Evolutionary conservation across 2,888 invertebrate genomes (phyloP).

Genomic region (Argyresthia goedartella): DNA sequence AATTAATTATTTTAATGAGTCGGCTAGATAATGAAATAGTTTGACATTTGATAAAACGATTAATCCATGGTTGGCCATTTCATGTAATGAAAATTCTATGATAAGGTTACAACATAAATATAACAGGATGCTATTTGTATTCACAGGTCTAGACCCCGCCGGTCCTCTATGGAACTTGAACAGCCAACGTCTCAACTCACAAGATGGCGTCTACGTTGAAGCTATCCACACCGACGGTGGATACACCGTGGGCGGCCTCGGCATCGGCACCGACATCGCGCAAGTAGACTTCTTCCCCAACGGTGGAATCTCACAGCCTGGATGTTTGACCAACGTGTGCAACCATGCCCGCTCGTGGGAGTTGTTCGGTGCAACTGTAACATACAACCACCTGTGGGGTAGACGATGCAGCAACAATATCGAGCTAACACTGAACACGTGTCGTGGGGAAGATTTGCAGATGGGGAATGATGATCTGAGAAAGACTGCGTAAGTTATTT

Average conservation of each 20-base stretch:
- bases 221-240: conserved; percentile 18
- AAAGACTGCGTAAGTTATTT: conserved; percentile 28
- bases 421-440: conserved; percentile 25
- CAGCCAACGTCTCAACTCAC: conserved; percentile 9
- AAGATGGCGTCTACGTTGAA: conserved; percentile 21
- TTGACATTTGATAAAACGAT: too few species aligned
- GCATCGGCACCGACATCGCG: conserved; percentile 55
- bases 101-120: too few species aligned
- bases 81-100: too few species aligned
- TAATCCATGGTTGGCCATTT: too few species aligned
- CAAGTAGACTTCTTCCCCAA: conserved; percentile 73
- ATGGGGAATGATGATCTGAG: conserved; percentile 34
- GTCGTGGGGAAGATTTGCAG: conserved; percentile 21
- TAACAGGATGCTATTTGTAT: background rate
- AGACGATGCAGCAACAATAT: conserved; percentile 19
- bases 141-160: conserved; percentile 49
- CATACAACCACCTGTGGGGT: conserved; percentile 28
- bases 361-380: conserved; percentile 28
- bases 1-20: too few species aligned
- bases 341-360: conserved; percentile 37
- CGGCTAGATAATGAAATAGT: too few species aligned
- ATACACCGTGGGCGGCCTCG: conserved; percentile 50
- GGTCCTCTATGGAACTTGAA: conserved; percentile 39
- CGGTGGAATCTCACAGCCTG: conserved; percentile 45
- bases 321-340: conserved; percentile 29